Evolutionary conservation across 2,113 vertebrate species (phyloP).

Genomic region (Tyrannus savana): DNA sequence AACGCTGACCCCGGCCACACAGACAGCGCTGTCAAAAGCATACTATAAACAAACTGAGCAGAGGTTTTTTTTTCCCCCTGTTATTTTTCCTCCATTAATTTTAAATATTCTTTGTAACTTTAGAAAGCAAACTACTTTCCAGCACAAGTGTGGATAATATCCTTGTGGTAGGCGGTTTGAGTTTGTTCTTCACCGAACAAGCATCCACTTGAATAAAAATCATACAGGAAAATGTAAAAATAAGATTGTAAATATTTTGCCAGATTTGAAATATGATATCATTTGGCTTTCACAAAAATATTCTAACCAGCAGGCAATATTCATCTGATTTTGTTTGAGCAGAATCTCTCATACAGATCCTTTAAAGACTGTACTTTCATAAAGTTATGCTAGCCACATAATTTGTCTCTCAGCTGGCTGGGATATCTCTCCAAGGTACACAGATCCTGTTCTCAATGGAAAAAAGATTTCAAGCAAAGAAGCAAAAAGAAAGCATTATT

Average conservation of each 20-base stretch:
- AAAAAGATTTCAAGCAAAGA: background rate
- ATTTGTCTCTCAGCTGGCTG: conserved; percentile 44
- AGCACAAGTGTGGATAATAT: background rate
- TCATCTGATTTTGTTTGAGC: conserved; percentile 10
- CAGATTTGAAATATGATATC: background rate
- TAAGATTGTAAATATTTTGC: background rate
- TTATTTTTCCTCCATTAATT: background rate
- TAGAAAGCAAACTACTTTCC: background rate
- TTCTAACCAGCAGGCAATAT: background rate
- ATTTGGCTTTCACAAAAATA: conserved; percentile 2
- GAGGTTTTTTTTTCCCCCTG: background rate
- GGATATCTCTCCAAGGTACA: conserved; percentile 43
- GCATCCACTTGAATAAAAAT: background rate
- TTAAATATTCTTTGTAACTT: conserved; percentile 25
- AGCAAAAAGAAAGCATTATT: background rate
- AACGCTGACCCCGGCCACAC: background rate
- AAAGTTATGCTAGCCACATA: conserved; percentile 35
- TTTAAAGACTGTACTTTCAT: conserved; percentile 10
- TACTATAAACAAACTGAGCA: background rate
- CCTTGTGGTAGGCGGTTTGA: background rate
- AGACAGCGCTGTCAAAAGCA: background rate
- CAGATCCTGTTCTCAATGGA: background rate
- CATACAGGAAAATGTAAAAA: background rate
- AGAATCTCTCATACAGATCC: background rate
- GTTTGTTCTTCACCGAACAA: background rate